A percentile compares a stretch with the other conserved stretches of the same genome.
These are phyloP conservation scores for Acipenser ruthenus DNA, from an alignment of 2,797 vertebrate species.

Conservation along the genomic window DNA sequence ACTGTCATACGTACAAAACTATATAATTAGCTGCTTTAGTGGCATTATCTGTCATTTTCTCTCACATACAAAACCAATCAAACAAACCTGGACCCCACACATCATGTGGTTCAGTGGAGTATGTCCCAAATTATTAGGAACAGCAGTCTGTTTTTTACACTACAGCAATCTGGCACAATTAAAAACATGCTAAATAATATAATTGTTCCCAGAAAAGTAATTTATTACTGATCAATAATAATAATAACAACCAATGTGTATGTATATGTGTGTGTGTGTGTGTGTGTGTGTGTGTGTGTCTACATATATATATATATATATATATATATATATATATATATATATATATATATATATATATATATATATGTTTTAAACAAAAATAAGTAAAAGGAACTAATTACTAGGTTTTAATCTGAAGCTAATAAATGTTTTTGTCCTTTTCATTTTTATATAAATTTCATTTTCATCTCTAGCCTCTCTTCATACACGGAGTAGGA, in stretches of 20 bases:
- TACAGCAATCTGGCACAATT: too few species aligned
- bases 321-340: neutral
- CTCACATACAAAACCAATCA: too few species aligned
- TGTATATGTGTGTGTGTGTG: too few species aligned
- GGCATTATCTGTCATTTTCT: too few species aligned
- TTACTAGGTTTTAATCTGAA: slow-evolving; percentile 53
- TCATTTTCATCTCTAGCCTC: slow-evolving; percentile 13
- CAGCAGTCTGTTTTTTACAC: too few species aligned
- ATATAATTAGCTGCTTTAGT: too few species aligned
- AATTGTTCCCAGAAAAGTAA: slow-evolving; percentile 41
- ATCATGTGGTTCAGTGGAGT: too few species aligned
- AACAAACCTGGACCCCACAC: too few species aligned
- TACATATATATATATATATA: neutral
- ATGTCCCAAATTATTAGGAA: too few species aligned
- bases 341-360: neutral
- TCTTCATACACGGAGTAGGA: slow-evolving; percentile 37
- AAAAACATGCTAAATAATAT: too few species aligned
- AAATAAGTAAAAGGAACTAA: slow-evolving; percentile 37
- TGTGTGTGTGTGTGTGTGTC: too few species aligned
- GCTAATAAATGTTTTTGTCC: slow-evolving; percentile 33
- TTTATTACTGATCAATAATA: slow-evolving; percentile 56
- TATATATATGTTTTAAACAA: slow-evolving; percentile 32
- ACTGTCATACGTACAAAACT: too few species aligned
- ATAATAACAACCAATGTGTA: slow-evolving; percentile 32
- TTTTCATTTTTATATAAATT: slow-evolving; percentile 1